Evolutionary conservation across 2,797 vertebrate genomes (phyloP).

Genomic region (Anguilla pacifica): DNA sequence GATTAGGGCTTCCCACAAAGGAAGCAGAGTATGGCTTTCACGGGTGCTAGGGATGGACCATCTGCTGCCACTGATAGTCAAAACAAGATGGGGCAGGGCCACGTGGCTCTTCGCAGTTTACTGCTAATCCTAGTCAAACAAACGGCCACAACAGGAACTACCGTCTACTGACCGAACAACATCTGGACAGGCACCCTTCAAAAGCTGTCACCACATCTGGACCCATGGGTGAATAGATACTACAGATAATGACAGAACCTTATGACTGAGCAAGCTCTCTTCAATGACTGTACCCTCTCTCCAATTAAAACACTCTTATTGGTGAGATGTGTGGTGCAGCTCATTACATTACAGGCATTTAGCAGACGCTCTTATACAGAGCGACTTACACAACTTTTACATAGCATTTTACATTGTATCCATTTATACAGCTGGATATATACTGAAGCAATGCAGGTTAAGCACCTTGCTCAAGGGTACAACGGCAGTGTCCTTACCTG

Average conservation of each 20-base stretch:
- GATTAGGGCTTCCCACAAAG: neutral
- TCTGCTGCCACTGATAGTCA: neutral
- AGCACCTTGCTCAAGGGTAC: too few relatives aligned
- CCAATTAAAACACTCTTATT: neutral
- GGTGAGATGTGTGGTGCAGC: neutral
- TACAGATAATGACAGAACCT: neutral
- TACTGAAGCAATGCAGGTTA: too few relatives aligned
- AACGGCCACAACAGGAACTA: neutral
- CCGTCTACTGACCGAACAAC: neutral
- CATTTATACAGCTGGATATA: too few relatives aligned
- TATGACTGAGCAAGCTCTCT: neutral
- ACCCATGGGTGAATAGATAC: neutral
- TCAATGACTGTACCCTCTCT: neutral
- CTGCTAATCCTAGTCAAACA: neutral
- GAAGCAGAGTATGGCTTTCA: neutral
- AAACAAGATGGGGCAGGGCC: neutral
- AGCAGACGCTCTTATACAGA: too few relatives aligned
- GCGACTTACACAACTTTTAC: too few relatives aligned
- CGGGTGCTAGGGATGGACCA: neutral
- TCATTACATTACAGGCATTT: too few relatives aligned
- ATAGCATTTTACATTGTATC: too few relatives aligned
- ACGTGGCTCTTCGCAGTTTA: neutral
- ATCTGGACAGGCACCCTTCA: neutral
- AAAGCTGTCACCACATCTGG: neutral
- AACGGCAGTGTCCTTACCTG: too few relatives aligned